Base-by-base conservation (phyloP, 2,113 vertebrate species). In the Stercorarius parasiticus region DNA sequence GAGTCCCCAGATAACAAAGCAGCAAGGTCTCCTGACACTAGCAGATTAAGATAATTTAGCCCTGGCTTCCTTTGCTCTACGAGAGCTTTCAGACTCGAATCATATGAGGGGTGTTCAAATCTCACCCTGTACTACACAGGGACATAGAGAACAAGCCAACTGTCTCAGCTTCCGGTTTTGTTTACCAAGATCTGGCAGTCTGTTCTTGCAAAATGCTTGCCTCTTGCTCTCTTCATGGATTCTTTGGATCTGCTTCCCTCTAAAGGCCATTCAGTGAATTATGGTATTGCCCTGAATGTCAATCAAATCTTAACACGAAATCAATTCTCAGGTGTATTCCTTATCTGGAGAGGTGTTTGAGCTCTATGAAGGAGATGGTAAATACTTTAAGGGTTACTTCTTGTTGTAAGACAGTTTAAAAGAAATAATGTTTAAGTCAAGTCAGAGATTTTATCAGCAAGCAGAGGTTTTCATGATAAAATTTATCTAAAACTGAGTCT, bases 171-270 rank as follows among this genome's bases (percentile, higher is more conserved):
- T 76, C 1, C 5, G 11, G 20, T 53, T 80, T 82, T 59, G 16
- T 30, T 78, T 61, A 53, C 47, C 20, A 23, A 69, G 42, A 53
- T 34, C n/a, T 36, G 17, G 5, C 61, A 70, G 40, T 22, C 18
- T 45, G 26, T 22, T 82, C 61, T 49, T 12, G 7, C 38, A 61
- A 67, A 90, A 86, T 7, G 18, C 7, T 86, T 49, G 40, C 18
- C 30, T 38, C 47, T 45, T n/a, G 21, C 45, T 58, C 8, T 50
- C 20, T 78, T 34, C 19, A 1, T 5, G 6, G 83, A 93, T 90
- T 67, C 82, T 94, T 97, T 95, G 96, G 36, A 38, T 98, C 96
- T 98, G 97, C 97, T 96, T 76, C 97, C 97, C 90, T 69, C 97
- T 97, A 62, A 94, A 97, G 98, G 97, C 92, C 65, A 12, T 59